phyloP scores from a whole-genome alignment of 2,113 vertebrate species.

The Reinhardtius hippoglossoides region DNA sequence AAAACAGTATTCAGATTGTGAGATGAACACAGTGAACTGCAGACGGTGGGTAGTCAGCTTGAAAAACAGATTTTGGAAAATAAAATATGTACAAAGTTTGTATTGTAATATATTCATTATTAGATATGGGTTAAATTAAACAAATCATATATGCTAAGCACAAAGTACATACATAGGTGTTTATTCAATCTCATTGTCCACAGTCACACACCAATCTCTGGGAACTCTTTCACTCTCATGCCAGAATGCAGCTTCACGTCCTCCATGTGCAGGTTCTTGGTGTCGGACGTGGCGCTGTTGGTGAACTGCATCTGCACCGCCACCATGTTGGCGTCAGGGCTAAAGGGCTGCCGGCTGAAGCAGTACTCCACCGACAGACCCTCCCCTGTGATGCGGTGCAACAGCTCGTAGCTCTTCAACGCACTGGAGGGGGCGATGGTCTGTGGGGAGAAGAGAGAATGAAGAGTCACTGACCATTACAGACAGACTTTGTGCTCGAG shows the following conservation, averaged over 20 bases:
- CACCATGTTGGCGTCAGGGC: constrained; percentile 91
- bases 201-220: constrained; percentile 87
- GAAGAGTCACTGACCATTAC: neutral
- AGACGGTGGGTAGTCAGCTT: too few species aligned
- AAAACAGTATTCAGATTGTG: too few species aligned
- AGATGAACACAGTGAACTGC: too few species aligned
- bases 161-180: too few species aligned
- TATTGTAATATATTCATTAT: too few species aligned
- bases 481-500: neutral
- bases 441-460: constrained; percentile 67
- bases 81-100: too few species aligned
- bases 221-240: constrained; percentile 94
- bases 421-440: constrained; percentile 81
- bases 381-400: constrained; percentile 94
- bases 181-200: too few species aligned
- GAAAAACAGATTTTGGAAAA: too few species aligned
- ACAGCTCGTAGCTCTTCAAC: constrained; percentile 88
- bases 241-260: constrained; percentile 90
- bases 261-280: constrained; percentile 88
- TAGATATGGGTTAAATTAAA: too few species aligned
- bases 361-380: constrained; percentile 92
- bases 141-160: too few species aligned
- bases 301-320: constrained; percentile 94
- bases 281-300: constrained; percentile 88
- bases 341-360: constrained; percentile 93